A percentile compares a stretch with the other conserved stretches of the same genome.
phyloP scores from a whole-genome alignment of 64 coral and sea anemone genomes.

The Pocillopora verrucosa region DNA sequence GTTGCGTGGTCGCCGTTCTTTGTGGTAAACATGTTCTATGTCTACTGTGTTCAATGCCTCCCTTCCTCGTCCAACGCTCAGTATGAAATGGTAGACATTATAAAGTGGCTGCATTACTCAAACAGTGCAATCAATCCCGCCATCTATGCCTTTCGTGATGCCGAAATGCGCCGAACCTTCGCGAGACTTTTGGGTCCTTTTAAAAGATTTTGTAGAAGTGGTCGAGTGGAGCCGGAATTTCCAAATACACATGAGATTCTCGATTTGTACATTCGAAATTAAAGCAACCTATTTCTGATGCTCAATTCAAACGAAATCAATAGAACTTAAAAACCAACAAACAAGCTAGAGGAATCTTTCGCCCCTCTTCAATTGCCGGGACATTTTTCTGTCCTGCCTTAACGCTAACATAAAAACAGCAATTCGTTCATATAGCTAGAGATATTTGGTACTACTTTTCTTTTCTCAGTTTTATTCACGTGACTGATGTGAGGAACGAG shows the following conservation, averaged over 20 bases:
- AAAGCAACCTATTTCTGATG: too few species aligned
- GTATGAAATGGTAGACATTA: conserved; percentile 49
- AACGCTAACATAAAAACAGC: too few species aligned
- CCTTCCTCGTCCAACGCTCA: conserved; percentile 12
- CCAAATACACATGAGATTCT: not conserved
- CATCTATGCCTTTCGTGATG: conserved; percentile 76
- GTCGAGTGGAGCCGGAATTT: not conserved
- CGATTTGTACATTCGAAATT: not conserved
- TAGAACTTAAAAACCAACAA: too few species aligned
- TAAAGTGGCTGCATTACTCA: conserved; percentile 77
- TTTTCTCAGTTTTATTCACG: too few species aligned
- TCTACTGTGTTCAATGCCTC: conserved; percentile 44
- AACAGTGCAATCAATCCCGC: conserved; percentile 81
- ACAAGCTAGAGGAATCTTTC: too few species aligned
- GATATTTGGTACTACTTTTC: too few species aligned
- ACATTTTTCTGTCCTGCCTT: too few species aligned
- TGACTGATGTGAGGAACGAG: too few species aligned
- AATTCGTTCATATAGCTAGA: too few species aligned
- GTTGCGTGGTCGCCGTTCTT: conserved; percentile 84
- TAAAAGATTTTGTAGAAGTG: not conserved
- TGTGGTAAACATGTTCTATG: conserved; percentile 58
- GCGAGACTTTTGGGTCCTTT: conserved; percentile 27
- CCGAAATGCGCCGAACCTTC: conserved; percentile 82
- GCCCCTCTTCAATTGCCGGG: too few species aligned
- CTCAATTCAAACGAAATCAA: too few species aligned